These are phyloP conservation scores for Ceratina calcarata DNA, from an alignment of 1,140 invertebrate genomes.

Conservation along the genomic window DNA sequence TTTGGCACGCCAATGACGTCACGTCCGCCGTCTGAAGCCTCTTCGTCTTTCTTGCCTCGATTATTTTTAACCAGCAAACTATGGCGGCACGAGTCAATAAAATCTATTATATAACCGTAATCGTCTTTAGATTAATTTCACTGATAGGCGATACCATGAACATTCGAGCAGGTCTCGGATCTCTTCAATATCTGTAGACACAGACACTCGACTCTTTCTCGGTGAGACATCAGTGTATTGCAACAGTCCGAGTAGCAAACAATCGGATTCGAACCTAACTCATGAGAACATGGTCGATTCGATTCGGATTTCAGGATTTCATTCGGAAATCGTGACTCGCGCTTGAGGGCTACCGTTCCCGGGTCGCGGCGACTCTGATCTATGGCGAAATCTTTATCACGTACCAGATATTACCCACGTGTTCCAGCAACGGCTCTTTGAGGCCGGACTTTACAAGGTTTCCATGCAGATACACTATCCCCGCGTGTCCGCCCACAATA, in stretches of 20 bases:
- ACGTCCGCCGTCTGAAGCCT: slow-evolving; percentile 60
- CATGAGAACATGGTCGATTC: neutral
- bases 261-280: neutral
- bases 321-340: slow-evolving; percentile 48
- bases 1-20: slow-evolving; percentile 61
- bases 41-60: slow-evolving; percentile 9
- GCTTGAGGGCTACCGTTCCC: slow-evolving; percentile 30
- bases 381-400: slow-evolving; percentile 60
- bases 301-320: slow-evolving; percentile 33
- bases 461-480: slow-evolving; percentile 46
- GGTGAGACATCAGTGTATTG: neutral
- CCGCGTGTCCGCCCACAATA: slow-evolving; percentile 38
- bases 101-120: neutral
- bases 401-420: slow-evolving; percentile 61
- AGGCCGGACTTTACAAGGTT: slow-evolving; percentile 43
- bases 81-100: neutral
- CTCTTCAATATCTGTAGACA: neutral
- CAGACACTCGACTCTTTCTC: neutral
- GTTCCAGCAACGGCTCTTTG: slow-evolving; percentile 26
- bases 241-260: neutral
- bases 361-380: slow-evolving; percentile 28
- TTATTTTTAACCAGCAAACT: slow-evolving; percentile 26
- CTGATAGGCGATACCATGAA: neutral
- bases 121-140: neutral
- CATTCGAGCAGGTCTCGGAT: neutral